Evolutionary conservation across 2,113 vertebrate species (phyloP), one percentile per base, ranked within the genome.

Genomic region (Sturnira hondurensis): DNA sequence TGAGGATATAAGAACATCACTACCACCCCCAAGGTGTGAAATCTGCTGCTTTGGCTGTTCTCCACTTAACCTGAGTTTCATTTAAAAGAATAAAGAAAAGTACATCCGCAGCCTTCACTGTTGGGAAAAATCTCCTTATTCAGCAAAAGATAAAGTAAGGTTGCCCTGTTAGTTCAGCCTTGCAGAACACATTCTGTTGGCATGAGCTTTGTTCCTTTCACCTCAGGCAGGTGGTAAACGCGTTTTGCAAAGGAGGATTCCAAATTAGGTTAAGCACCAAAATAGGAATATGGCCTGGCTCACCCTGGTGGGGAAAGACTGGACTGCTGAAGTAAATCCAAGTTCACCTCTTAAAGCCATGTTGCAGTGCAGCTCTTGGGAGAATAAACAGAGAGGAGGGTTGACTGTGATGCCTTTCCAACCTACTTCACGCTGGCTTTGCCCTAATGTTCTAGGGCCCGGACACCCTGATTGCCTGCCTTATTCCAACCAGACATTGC

Each of bases 151-250:
- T 93, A 97, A 97, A 96, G 94, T 41, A 82, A 91, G 96, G 24
- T 94, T 97, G 97, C 95, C 92, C 97, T 97, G 87, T 96, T 86
- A 97, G 96, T 95, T 97, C 96, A 97, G 96, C 91, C 96, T 97
- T 97, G 97, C 97, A 97, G 95, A 97, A 97, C 96, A 71, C 71
- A 61, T 78, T 96, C 89, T 82, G 78, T 96, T 97, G 96, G 94
- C 68, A 41, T 93, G 94, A 96, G 91, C 76, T 95, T 87, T 93
- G 36, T 86, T 96, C 89, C 91, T 96, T 95, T 97, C 93, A 97
- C 96, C 96, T 93, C 96, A 83, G 96, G 97, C 91, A 97, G 97
- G 97, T 98, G 97, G 94, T 96, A 96, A 97, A 97, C 89, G 93
- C 93, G 93, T 89, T 97, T 92, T 97, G 91, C 91, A 96, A 96